Evolutionary conservation across 2,888 invertebrate genomes (phyloP).

Genomic region (Lepetodrilus schrolli): DNA sequence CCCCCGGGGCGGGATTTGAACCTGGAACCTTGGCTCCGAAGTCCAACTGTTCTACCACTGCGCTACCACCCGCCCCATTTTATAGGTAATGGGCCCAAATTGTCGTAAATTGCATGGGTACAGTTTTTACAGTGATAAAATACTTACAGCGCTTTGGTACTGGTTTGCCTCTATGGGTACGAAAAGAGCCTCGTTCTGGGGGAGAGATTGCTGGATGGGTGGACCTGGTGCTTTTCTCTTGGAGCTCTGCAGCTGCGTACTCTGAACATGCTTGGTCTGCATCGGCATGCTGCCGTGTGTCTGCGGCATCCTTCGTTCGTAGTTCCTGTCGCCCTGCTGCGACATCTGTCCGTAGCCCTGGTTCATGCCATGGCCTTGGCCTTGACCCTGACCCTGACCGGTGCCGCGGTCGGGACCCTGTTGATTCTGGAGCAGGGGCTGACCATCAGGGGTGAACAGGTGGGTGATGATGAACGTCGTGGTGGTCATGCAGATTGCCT

Average conservation of each 20-base stretch:
- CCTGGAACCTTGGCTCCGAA: too few relatives aligned
- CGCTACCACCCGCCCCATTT: too few relatives aligned
- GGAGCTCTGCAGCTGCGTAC: neutral
- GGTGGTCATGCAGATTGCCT: constrained; percentile 63
- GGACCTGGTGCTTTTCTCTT: neutral
- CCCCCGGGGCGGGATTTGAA: too few relatives aligned
- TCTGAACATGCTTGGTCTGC: constrained; percentile 20
- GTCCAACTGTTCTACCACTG: too few relatives aligned
- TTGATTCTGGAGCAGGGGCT: neutral
- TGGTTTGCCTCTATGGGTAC: constrained; percentile 39
- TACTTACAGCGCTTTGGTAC: constrained; percentile 44
- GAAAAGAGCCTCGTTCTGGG: constrained; percentile 36
- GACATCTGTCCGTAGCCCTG: constrained; percentile 32
- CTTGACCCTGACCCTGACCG: too few relatives aligned
- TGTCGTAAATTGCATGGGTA: too few relatives aligned
- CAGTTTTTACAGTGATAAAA: neutral
- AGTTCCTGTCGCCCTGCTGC: neutral
- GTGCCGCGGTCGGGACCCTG: neutral
- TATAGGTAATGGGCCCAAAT: too few relatives aligned
- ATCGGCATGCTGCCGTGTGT: constrained; percentile 10
- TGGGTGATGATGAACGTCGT: constrained; percentile 60
- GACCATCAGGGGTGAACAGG: neutral
- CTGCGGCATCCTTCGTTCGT: constrained; percentile 10
- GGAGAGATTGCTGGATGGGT: constrained; percentile 8
- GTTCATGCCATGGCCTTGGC: constrained; percentile 28